Conservation (phyloP, 2,888 invertebrate genomes). For the Pterostichus niger region DNA sequence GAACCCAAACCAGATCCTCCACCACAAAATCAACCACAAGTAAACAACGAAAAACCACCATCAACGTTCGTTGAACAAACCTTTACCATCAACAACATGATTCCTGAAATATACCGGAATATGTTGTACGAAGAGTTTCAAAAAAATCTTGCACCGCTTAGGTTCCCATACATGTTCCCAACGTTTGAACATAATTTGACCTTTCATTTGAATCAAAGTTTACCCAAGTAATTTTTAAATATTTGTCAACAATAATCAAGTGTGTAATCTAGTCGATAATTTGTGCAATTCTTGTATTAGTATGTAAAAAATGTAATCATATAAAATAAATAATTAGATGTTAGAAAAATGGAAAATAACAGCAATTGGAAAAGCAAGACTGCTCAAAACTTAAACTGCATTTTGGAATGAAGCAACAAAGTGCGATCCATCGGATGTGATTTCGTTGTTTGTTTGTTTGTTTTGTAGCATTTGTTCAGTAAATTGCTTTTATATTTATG, state of each 20-base stretch:
- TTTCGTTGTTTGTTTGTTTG: too few species aligned
- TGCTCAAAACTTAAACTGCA: too few species aligned
- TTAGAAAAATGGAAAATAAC: too few species aligned
- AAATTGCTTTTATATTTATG: too few species aligned
- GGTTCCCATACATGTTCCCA: conserved; percentile 63
- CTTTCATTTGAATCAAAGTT: conserved; percentile 62
- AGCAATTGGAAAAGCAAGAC: too few species aligned
- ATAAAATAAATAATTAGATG: too few species aligned
- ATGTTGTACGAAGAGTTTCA: conserved; percentile 65
- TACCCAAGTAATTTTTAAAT: conserved; percentile 51
- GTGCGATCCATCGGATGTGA: too few species aligned
- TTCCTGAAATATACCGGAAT: conserved; percentile 61
- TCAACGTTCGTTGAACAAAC: conserved; percentile 53
- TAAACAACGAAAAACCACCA: conserved; percentile 25
- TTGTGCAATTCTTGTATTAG: not conserved
- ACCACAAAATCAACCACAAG: not conserved
- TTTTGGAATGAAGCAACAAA: too few species aligned
- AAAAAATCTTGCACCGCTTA: conserved; percentile 59
- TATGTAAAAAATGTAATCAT: too few species aligned
- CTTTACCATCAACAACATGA: conserved; percentile 57
- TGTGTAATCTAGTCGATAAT: not conserved
- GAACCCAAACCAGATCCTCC: conserved; percentile 46
- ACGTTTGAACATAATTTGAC: conserved; percentile 63
- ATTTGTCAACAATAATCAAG: not conserved
- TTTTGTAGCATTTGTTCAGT: too few species aligned